phyloP scores from a whole-genome alignment of 1,140 invertebrate genomes.

The Heliothis subflexa region DNA sequence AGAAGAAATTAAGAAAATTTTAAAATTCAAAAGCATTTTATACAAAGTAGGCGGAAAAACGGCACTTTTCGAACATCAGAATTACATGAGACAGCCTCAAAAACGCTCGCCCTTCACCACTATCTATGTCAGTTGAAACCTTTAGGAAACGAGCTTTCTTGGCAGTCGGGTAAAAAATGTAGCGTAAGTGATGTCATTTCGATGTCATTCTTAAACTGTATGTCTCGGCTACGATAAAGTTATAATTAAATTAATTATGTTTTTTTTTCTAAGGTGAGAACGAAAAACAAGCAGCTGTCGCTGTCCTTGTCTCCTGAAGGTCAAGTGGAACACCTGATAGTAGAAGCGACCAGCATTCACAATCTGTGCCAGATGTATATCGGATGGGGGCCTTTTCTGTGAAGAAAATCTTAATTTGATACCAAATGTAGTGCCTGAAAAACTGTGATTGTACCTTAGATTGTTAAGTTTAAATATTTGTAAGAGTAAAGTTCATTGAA shows the following conservation, averaged over 20 bases:
- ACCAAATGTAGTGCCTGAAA: background rate
- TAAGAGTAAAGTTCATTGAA: background rate
- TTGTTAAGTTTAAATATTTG: background rate
- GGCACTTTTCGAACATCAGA: no score
- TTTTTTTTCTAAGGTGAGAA: constrained; percentile 82
- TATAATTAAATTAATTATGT: background rate
- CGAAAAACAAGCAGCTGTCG: constrained; percentile 86
- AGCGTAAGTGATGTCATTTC: no score
- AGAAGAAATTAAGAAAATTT: no score
- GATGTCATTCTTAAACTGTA: no score
- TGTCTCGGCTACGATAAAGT: background rate
- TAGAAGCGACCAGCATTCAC: constrained; percentile 95
- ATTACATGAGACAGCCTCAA: no score
- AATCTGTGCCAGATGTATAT: constrained; percentile 98
- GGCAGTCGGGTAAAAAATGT: no score
- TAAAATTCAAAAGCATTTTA: no score
- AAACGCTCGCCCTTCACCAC: no score
- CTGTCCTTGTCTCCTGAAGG: constrained; percentile 94
- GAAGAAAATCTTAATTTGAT: constrained; percentile 20
- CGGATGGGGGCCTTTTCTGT: constrained; percentile 97
- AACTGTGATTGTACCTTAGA: constrained; percentile 11
- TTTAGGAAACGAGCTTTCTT: no score
- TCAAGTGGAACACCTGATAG: constrained; percentile 96
- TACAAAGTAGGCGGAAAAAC: no score
- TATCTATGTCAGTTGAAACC: no score